Percentiles rank a stretch among this genome's conserved stretches.
phyloP scores from a whole-genome alignment of 1,140 invertebrate genomes.

The Microplitis demolitor region DNA sequence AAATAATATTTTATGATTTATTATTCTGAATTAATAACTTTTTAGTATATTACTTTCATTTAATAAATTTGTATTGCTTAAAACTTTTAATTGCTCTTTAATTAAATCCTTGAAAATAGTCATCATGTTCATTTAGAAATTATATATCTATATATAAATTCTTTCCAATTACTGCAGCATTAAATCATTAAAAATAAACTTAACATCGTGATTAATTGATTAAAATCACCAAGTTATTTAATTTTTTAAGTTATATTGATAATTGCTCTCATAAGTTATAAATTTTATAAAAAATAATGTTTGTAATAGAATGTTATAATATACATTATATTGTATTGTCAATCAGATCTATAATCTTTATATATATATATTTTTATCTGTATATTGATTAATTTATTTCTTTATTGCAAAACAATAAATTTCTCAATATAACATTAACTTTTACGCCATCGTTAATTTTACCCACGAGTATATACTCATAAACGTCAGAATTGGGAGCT shows the following conservation, averaged over 20 bases:
- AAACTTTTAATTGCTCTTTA: constrained; percentile 26
- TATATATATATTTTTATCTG: neutral
- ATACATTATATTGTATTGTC: no score
- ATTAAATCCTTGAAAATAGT: constrained; percentile 25
- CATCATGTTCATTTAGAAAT: constrained; percentile 3
- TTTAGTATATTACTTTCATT: constrained; percentile 24
- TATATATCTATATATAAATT: neutral
- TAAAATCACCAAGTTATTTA: neutral
- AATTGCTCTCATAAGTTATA: no score
- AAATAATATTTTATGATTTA: neutral
- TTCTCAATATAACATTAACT: neutral
- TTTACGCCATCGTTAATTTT: constrained; percentile 14
- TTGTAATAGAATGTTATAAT: no score
- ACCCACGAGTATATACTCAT: neutral
- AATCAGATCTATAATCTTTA: no score
- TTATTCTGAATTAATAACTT: constrained; percentile 1
- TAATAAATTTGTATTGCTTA: constrained; percentile 29
- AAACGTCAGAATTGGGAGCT: constrained; percentile 1
- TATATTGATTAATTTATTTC: neutral
- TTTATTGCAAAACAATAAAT: neutral
- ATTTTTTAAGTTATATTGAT: no score
- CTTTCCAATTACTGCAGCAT: neutral
- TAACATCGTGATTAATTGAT: neutral
- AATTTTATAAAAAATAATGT: no score
- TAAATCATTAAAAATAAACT: neutral